Evolutionary conservation across 2,113 vertebrate genomes (phyloP), one percentile per base, ranked within the genome.

Genomic region (Megaleporinus macrocephalus): DNA sequence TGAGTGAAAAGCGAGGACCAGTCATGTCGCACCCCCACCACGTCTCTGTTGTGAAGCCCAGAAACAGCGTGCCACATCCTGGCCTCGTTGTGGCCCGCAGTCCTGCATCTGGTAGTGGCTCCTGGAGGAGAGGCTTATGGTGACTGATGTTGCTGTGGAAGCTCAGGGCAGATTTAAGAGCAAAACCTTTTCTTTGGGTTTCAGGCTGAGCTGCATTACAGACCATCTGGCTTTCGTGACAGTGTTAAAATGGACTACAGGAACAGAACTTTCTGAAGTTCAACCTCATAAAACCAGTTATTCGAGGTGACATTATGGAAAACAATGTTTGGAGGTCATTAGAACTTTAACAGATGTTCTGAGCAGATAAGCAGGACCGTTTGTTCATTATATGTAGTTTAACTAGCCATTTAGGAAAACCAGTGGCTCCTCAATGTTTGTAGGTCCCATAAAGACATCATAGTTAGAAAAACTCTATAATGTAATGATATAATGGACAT

Each of bases 1-100:
- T 27, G 59, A 36, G 24, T 78, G 76, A 83, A 83, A 83, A 79
- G 71, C 76, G 41, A 78, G 55, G 49, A 15, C 4, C 53, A 16
- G 14, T 18, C 13, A 5, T 16, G 15, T 51, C 49, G 14, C 49
- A 2, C 16, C 26, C 77, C 44, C n/a, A n/a, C n/a, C n/a, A n/a
- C n/a, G n/a, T 78, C 57, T 73, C 49, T 53, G 16, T 7, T 44
- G 72, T 15, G 24, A 10, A 55, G 36, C 66, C 24, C 72, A 59
- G 72, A 81, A 55, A 76, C 24, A 13, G 6, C 0, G 47, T 47
- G 72, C 41, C 68, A 73, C 78, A 80, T 80, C 79, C 73, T 73
- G 70, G 57, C 33, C 9, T 29, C 51, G 53, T 1, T 80, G 62
- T 33, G 73, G 30, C 15, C 5, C 26, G 29, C 27, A 22, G 24